Conservation (phyloP, 2,113 vertebrate genomes). For the Aplodontia rufa region DNA sequence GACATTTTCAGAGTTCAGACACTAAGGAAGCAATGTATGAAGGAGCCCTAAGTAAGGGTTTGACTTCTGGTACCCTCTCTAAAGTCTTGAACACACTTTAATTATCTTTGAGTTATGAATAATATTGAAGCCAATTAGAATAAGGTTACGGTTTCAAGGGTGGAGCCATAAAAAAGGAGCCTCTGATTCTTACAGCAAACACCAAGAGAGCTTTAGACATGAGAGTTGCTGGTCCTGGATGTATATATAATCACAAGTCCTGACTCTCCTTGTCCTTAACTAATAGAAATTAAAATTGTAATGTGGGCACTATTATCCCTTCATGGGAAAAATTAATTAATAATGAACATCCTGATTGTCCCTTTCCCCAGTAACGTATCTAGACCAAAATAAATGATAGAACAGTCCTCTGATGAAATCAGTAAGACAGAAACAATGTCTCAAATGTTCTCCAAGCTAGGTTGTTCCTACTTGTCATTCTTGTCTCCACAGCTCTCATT, state of each 20-base stretch:
- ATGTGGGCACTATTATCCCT: conserved; percentile 60
- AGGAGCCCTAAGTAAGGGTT: conserved; percentile 59
- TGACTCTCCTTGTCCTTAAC: conserved; percentile 66
- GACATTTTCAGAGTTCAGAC: conserved; percentile 56
- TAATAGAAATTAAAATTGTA: conserved; percentile 72
- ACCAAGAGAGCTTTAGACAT: conserved; percentile 69
- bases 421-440: neutral
- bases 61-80: conserved; percentile 65
- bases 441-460: neutral
- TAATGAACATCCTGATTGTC: conserved; percentile 53
- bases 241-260: conserved; percentile 56
- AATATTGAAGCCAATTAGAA: conserved; percentile 66
- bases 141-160: conserved; percentile 71
- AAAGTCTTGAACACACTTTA: conserved; percentile 65
- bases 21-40: conserved; percentile 56
- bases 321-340: conserved; percentile 59
- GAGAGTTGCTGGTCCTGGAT: conserved; percentile 30
- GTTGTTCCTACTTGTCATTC: neutral
- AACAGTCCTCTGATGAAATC: neutral
- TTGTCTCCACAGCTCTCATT: neutral
- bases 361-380: conserved; percentile 46
- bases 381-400: conserved; percentile 37
- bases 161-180: conserved; percentile 38
- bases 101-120: conserved; percentile 65
- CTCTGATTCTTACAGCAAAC: conserved; percentile 28